phyloP scores from a whole-genome alignment of 2,113 vertebrate genomes.

The Albula glossodonta region DNA sequence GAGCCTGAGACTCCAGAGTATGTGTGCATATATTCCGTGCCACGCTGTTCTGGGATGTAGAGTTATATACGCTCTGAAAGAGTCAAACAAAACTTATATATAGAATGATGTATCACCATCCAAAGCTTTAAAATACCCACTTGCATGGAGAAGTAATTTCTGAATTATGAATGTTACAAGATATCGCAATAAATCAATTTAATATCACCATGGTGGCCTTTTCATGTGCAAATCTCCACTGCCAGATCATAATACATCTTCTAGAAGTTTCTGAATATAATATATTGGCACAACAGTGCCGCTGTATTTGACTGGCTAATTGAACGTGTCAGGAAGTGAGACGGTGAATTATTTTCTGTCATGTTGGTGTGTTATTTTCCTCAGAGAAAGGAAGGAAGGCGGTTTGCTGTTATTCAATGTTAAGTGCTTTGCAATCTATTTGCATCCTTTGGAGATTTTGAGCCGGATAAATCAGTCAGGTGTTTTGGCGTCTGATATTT shows the following conservation, averaged over 20 bases:
- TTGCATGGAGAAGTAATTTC: neutral
- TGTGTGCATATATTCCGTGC: slow-evolving; percentile 10
- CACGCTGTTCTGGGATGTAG: slow-evolving; percentile 8
- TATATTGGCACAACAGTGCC: neutral
- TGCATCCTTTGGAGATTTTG: too few relatives aligned
- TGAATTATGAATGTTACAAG: slow-evolving; percentile 19
- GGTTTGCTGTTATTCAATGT: too few relatives aligned
- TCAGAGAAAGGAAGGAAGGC: neutral
- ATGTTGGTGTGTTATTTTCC: neutral
- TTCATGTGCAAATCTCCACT: neutral
- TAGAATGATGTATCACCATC: slow-evolving; percentile 23
- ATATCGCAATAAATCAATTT: slow-evolving; percentile 11
- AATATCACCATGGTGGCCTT: neutral
- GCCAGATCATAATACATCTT: neutral
- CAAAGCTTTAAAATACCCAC: neutral
- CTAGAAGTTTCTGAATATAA: neutral
- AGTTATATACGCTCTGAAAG: slow-evolving; percentile 12
- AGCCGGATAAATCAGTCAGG: too few relatives aligned
- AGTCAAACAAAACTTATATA: slow-evolving; percentile 29
- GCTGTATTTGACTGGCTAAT: neutral
- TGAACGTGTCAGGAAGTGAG: neutral
- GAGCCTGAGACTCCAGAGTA: slow-evolving; percentile 7
- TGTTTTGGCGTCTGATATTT: too few relatives aligned
- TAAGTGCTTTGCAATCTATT: too few relatives aligned
- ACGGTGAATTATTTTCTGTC: neutral